Evolutionary conservation across 2,113 vertebrate genomes (phyloP).

Genomic region (Plecotus auritus): DNA sequence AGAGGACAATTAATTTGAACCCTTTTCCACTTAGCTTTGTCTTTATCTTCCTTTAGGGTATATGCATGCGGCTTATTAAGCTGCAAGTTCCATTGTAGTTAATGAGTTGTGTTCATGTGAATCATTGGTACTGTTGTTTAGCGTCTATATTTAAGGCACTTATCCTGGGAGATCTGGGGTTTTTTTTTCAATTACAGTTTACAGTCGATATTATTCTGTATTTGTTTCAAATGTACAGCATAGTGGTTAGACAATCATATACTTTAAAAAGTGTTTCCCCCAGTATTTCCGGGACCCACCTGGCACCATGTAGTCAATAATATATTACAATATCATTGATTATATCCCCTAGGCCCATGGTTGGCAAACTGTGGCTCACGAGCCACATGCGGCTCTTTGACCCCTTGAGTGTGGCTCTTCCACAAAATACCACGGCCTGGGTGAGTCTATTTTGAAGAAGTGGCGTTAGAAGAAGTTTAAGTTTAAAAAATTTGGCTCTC

Average conservation of each 20-base stretch:
- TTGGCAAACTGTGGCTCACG: too few relatives aligned
- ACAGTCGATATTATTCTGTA: background rate
- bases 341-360: background rate
- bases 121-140: background rate
- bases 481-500: too few relatives aligned
- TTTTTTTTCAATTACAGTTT: background rate
- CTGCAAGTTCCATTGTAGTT: background rate
- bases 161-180: background rate
- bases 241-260: background rate
- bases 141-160: background rate
- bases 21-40: background rate
- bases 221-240: background rate
- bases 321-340: background rate
- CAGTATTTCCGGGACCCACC: background rate
- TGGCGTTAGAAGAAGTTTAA: too few relatives aligned
- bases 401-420: too few relatives aligned
- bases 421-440: too few relatives aligned
- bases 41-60: background rate
- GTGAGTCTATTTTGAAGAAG: too few relatives aligned
- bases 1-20: constrained; percentile 15
- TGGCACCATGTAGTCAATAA: background rate
- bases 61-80: background rate
- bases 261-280: background rate
- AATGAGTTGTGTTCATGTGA: background rate
- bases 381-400: too few relatives aligned